Base-by-base conservation (phyloP, 2,797 vertebrate species). In the Darevskia nairensis region DNA sequence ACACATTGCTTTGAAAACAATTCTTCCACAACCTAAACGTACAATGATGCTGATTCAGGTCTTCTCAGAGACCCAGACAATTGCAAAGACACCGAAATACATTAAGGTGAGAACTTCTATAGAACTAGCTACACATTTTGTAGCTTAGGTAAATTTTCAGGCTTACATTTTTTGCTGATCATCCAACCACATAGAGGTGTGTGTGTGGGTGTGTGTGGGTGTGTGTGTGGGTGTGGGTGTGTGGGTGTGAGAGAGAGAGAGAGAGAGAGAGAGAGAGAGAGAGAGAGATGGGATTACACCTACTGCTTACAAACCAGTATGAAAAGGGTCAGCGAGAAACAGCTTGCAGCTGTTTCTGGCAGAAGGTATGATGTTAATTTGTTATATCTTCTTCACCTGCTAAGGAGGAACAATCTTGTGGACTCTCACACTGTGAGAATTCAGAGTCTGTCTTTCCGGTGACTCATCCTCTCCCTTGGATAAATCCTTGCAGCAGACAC, bases 251-350 rank as follows among this genome's bases (percentile, higher is more conserved):
- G 25, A 44, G 27, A 15, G 44, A 91, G 69, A 75, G 10, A 29
- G 9, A 27, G 17, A 17, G 25, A 44, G 4, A 19, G 46, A 90
- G 71, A 76, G 13, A n/a, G 23, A 41, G 59, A 23, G 11, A 29
- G 19, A 21, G 29, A 50, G 29, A 19, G 46, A 91, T 85, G 90
- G 85, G 3, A 82, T 86, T 41, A 61, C 55, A 89, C 19, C 6
- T 55, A 4, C 11, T 25, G 0, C 46, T 85, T 85, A 44, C 55
- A 86, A 78, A 68, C 10, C 17, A 66, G 86, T 50, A 13, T 1
- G 1, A 82, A 75, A 50, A 39, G 41, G n/a, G 29, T 81, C 61
- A 50, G 71, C 27, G 7, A 74, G 74, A 88, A 64, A 44, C 84
- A 78, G 80, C 27, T 77, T 35, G 44, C 64, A 83, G 32, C 25